Evolutionary conservation across 2,113 vertebrate genomes (phyloP).

Genomic region (Python bivittatus): DNA sequence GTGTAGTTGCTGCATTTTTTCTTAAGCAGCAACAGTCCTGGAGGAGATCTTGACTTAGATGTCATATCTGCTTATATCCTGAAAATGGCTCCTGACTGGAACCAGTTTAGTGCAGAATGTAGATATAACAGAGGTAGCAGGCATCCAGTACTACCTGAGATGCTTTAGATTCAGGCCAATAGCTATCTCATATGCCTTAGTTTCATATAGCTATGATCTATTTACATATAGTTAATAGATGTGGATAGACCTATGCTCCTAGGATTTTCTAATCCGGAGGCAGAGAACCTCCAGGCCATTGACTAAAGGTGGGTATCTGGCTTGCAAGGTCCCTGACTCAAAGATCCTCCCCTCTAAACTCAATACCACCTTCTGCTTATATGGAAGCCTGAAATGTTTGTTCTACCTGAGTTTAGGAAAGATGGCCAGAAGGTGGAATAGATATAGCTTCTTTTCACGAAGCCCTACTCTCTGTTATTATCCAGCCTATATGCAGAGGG

Average conservation of each 20-base stretch:
- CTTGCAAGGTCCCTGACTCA: background rate
- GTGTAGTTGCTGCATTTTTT: background rate
- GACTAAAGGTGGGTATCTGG: background rate
- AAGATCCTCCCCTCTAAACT: background rate
- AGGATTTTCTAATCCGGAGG: background rate
- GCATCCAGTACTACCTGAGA: background rate
- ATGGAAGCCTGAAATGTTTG: background rate
- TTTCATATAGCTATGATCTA: background rate
- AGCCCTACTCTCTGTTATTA: background rate
- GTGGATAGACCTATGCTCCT: background rate
- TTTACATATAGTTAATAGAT: background rate
- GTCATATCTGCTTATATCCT: background rate
- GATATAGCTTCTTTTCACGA: background rate
- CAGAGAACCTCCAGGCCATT: background rate
- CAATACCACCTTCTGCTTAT: background rate
- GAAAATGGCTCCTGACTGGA: background rate
- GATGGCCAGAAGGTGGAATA: background rate
- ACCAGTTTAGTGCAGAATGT: background rate
- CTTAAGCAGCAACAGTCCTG: background rate
- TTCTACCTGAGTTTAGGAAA: background rate
- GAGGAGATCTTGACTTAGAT: background rate
- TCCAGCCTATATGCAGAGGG: background rate
- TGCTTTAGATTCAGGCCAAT: background rate
- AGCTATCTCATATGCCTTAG: background rate
- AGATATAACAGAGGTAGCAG: background rate